Evolutionary conservation across 2,113 vertebrate species (phyloP).

Genomic region (Hypocryptadius cinnamomeus): DNA sequence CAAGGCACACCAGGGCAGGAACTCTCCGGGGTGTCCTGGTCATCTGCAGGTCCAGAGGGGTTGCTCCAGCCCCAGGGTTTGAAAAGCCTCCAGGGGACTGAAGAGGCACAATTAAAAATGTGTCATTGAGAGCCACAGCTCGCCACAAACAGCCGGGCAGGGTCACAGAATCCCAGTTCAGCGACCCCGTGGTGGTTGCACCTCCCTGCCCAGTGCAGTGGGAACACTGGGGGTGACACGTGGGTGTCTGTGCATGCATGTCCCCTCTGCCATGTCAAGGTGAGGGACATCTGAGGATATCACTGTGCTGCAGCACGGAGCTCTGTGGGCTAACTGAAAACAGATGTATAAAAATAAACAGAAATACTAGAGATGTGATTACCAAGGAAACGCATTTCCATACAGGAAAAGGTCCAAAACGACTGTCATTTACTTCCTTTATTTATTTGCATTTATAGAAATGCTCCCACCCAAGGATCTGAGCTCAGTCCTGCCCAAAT

Average conservation of each 20-base stretch:
- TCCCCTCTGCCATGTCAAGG: background rate
- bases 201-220: accelerated
- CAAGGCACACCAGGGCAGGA: background rate
- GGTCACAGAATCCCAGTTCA: background rate
- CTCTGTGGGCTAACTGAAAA: conserved; percentile 6
- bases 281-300: conserved; percentile 2
- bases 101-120: background rate
- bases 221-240: accelerated
- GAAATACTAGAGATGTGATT: conserved; percentile 57
- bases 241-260: background rate
- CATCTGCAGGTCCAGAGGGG: background rate
- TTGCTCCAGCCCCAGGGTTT: background rate
- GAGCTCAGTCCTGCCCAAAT: background rate
- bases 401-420: conserved; percentile 51
- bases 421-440: conserved; percentile 38
- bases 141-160: background rate
- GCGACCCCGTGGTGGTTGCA: accelerated
- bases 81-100: background rate
- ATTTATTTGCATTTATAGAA: conserved; percentile 13
- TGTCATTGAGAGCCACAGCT: background rate
- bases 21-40: accelerated
- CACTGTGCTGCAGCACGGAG: background rate
- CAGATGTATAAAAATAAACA: conserved; percentile 61
- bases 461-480: background rate
- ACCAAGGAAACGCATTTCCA: conserved; percentile 63